A percentile compares a stretch with the other conserved stretches of the same genome.
These are phyloP conservation scores for Cheilosia soror DNA, from an alignment of 2,888 invertebrate species.

Conservation along the genomic window DNA sequence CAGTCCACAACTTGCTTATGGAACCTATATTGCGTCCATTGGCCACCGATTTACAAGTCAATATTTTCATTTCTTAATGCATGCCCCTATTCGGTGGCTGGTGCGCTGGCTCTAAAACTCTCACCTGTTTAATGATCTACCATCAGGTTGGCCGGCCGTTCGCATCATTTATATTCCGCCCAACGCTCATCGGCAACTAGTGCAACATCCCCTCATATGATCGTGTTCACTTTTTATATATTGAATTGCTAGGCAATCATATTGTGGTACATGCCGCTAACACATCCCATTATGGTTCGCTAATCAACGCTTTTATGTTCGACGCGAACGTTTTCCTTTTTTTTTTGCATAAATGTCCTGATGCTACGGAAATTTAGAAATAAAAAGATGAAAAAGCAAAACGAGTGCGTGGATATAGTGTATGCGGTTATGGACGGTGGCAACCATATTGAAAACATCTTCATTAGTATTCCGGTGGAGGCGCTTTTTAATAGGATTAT, in stretches of 20 bases:
- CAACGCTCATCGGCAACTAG: constrained; percentile 54
- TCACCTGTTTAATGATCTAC: constrained; percentile 60
- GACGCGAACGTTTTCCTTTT: constrained; percentile 10
- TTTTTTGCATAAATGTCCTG: constrained; percentile 4
- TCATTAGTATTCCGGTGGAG: constrained; percentile 39
- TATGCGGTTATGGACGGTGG: not conserved
- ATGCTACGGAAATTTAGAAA: constrained; percentile 21
- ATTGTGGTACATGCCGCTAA: constrained; percentile 48
- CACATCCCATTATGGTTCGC: constrained; percentile 55
- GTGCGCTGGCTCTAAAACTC: constrained; percentile 51
- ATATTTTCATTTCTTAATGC: constrained; percentile 42
- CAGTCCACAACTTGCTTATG: not conserved
- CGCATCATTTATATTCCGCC: constrained; percentile 64
- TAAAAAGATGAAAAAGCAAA: constrained; percentile 5
- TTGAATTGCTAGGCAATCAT: constrained; percentile 34
- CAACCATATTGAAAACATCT: not conserved
- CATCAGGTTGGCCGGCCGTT: constrained; percentile 6
- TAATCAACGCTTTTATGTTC: constrained; percentile 50
- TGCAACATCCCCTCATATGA: constrained; percentile 49
- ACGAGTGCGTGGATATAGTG: not conserved
- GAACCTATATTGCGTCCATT: constrained; percentile 20
- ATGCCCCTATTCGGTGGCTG: constrained; percentile 41
- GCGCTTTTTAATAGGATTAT: constrained; percentile 10
- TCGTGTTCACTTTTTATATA: constrained; percentile 41
- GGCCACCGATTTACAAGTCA: constrained; percentile 34